These are phyloP conservation scores for Semnopithecus entellus DNA, from an alignment of 2,113 vertebrate species.

Conservation along the genomic window DNA sequence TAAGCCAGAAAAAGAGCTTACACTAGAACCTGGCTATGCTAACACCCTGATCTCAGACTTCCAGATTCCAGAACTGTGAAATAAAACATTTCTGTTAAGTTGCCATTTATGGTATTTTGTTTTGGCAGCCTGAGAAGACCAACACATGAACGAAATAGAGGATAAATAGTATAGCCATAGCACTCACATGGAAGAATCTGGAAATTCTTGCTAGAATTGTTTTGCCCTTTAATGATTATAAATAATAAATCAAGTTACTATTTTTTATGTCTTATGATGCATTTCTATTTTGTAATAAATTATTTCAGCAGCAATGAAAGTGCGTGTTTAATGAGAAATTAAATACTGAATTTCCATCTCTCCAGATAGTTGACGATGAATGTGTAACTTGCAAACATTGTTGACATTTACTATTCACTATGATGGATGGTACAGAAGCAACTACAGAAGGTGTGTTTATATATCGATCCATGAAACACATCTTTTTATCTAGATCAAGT, in stretches of 20 bases:
- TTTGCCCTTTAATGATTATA: neutral
- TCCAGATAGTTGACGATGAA: slow-evolving; percentile 31
- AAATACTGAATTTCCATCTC: slow-evolving; percentile 49
- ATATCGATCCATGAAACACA: neutral
- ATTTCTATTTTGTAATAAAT: slow-evolving; percentile 29
- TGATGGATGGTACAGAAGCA: neutral
- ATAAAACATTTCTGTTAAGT: neutral
- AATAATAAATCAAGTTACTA: slow-evolving; percentile 22
- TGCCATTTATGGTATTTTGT: neutral
- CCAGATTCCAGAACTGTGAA: neutral
- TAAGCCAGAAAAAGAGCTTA: neutral
- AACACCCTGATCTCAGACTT: neutral
- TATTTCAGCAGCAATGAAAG: slow-evolving; percentile 5
- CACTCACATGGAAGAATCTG: neutral
- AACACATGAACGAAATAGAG: neutral
- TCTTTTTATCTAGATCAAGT: slow-evolving; percentile 25
- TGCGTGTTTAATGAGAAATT: slow-evolving; percentile 25
- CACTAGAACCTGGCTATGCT: neutral
- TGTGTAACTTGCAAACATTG: slow-evolving; percentile 25
- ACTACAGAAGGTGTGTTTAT: neutral
- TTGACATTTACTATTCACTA: neutral
- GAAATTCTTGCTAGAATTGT: neutral
- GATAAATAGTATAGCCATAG: neutral
- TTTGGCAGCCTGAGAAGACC: neutral
- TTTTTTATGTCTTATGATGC: neutral